Base-by-base conservation (phyloP, 2,888 invertebrate species). In the Tryphoninae sp. region DNA sequence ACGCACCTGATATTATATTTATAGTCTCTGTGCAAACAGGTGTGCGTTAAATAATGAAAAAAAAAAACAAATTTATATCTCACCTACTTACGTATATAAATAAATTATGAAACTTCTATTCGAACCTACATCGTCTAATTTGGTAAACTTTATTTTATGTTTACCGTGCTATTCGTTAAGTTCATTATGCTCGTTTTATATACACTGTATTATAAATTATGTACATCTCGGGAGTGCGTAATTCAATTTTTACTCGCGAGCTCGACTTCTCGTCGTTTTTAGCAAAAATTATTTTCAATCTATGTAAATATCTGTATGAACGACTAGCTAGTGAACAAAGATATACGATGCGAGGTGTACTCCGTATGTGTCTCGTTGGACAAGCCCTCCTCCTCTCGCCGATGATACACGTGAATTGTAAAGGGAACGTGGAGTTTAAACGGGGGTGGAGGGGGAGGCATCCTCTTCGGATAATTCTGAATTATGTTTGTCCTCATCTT, bases 381-480 rank as follows among this genome's bases (percentile, higher is more conserved):
- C 87, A 87, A 87, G 86, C 88, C 87, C 89, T 85, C 87, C 89
- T 85, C 88, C 87, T 85, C 85, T 75, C 49, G 61, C 79, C 69
- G 82, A 88, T 91, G 90, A 91, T 89, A 89, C 89, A 91, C 89
- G 89, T 87, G 88, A 87, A 87, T 88, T 83, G 59, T 59, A 42
- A 49, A 40, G 51, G 64, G 71, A 2, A 55, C 19, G 59, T 19
- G 65, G 68, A 1, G 26, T 26, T 19, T n/a, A 40, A 51, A 59
- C 19, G n/a, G 49, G 58, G 61, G 16, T 68, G n/a, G n/a, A n/a
- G n/a, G n/a, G n/a, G 77, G 72, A 79, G 68, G 77, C 87, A 87
- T 88, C 86, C 88, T 88, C 86, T 86, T 86, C 85, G 89, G 89
- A 90, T 91, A 91, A 91, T 91, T 90, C 91, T 90, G 90, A 91